These are phyloP conservation scores for Merops nubicus DNA, from an alignment of 2,113 vertebrate genomes.

Conservation along the genomic window DNA sequence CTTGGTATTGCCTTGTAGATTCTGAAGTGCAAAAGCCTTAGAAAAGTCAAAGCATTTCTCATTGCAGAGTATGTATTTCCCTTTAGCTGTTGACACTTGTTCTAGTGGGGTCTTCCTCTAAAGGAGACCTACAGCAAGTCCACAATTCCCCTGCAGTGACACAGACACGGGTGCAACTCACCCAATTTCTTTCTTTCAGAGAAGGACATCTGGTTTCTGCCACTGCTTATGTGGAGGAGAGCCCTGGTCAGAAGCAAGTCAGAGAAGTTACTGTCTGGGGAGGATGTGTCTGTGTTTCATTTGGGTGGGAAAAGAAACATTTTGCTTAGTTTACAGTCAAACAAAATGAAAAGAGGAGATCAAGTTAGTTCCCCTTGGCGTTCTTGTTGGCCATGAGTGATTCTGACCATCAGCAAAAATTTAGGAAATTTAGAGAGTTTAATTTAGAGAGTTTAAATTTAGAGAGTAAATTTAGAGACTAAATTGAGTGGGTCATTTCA, in stretches of 20 bases:
- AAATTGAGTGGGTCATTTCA: background rate
- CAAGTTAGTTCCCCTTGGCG: fast-evolving
- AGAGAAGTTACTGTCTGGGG: background rate
- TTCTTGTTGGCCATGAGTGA: background rate
- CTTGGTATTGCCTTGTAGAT: background rate
- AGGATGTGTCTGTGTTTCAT: background rate
- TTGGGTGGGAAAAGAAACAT: background rate
- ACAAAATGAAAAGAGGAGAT: background rate
- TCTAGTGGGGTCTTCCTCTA: background rate
- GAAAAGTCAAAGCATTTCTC: background rate
- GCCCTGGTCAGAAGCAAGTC: background rate
- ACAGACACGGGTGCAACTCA: background rate
- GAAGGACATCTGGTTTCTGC: background rate
- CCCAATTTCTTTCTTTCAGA: background rate
- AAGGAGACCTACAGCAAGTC: background rate
- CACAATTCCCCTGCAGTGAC: background rate
- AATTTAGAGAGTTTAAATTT: too few species aligned
- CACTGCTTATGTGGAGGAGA: background rate
- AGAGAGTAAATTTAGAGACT: too few species aligned
- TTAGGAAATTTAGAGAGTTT: too few species aligned
- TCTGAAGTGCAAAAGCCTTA: background rate
- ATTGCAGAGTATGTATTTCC: background rate
- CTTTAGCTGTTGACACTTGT: background rate
- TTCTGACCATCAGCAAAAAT: background rate
- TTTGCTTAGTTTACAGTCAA: background rate